Base-by-base conservation (phyloP, 2,888 invertebrate species). In the Yponomeuta malinellus region DNA sequence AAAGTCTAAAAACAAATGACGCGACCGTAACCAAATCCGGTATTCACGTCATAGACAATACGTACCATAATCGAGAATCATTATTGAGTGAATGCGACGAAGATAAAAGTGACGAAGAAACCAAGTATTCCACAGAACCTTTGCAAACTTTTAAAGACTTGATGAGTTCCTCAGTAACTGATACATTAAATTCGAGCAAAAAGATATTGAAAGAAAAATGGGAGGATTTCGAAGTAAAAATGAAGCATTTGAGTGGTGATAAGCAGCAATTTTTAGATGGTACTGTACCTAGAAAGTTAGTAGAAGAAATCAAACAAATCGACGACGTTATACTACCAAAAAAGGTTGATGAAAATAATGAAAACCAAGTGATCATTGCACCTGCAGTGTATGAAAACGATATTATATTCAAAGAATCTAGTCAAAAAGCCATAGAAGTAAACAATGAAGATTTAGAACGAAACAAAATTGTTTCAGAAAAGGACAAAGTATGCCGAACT, bases 121-220 rank as follows among this genome's bases (percentile, higher is more conserved):
- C 92, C 74, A 87, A 88, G 75, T 86, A 87, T 73, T 79, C 82
- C 48, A 79, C 92, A 9, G 93, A 93, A 75, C 83, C 92, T 0
- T 79, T 93, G 72, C 93, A 93, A 77, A 89, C 93, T 10, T 79
- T 93, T 5, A 93, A 93, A 83, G 93, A 92, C 69, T 79, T 93
- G 10, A 86, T 93, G 10, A 86, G 93, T 68, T 78, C 85, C 1
- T 87, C 90, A 37, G 86, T 94, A n/a, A 88, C 93, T 0, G 93
- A 89, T 71, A 94, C 92, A 81, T 79, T 94, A 8, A 92, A 80
- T 74, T 87, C 88, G 9, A 90, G 93, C 74, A 93, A 93, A 73
- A 93, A 91, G 77, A 88, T 88, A 48, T 80, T 94, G 48, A 93
- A 88, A 81, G 92, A 93, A 74, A 93, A 93, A 80, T 93, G 93